Evolutionary conservation across 2,888 invertebrate genomes (phyloP).

Genomic region (Cheilosia vulpina): DNA sequence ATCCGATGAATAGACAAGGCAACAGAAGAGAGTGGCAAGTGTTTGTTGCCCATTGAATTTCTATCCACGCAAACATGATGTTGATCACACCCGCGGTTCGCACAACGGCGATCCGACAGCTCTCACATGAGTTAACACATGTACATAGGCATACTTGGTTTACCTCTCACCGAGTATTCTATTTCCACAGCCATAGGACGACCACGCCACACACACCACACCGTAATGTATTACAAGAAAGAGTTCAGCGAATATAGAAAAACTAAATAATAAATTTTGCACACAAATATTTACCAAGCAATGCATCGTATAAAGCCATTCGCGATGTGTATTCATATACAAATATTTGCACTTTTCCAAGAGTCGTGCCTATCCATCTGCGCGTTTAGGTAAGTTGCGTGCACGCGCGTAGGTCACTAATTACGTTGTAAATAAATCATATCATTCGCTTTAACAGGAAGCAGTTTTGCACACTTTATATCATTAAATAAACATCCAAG

Average conservation of each 20-base stretch:
- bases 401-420: constrained; percentile 43
- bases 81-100: constrained; percentile 69
- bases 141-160: constrained; percentile 16
- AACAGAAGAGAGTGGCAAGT: constrained; percentile 10
- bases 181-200: constrained; percentile 32
- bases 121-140: constrained; percentile 49
- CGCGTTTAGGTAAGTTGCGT: background rate
- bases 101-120: constrained; percentile 40
- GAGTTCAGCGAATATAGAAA: background rate
- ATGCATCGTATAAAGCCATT: constrained; percentile 23
- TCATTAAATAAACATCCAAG: constrained; percentile 41
- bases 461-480: constrained; percentile 45
- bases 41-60: constrained; percentile 63
- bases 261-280: constrained; percentile 61
- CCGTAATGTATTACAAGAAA: background rate
- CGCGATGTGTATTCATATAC: constrained; percentile 5
- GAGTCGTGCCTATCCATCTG: constrained; percentile 31
- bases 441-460: constrained; percentile 53
- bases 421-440: constrained; percentile 69
- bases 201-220: background rate
- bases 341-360: constrained; percentile 60
- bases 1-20: constrained; percentile 8
- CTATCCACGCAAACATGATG: constrained; percentile 55
- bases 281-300: constrained; percentile 67
- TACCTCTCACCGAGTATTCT: constrained; percentile 39